Percentiles rank a stretch among this genome's conserved stretches.
phyloP scores from a whole-genome alignment of 2,888 invertebrate species.

The Cremastobaeus sp. region DNA sequence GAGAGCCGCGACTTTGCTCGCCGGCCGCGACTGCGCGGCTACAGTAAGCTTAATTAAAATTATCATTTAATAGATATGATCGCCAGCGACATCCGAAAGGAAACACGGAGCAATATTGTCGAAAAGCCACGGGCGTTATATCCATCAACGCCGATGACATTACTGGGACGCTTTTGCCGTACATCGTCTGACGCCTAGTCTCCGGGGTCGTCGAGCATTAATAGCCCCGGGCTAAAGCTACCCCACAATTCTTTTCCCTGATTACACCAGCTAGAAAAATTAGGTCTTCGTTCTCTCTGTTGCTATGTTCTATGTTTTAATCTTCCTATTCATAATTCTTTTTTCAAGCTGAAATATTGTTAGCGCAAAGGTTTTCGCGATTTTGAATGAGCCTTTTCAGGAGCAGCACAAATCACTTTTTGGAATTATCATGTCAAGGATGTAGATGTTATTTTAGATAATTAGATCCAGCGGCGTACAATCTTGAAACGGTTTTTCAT shows the following conservation, averaged over 20 bases:
- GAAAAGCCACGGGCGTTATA: constrained; percentile 39
- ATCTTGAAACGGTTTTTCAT: no score
- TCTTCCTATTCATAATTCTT: neutral
- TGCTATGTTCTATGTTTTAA: constrained; percentile 2
- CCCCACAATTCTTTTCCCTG: constrained; percentile 51
- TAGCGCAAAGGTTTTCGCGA: no score
- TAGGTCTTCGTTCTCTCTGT: constrained; percentile 42
- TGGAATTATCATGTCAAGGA: no score
- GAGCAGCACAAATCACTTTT: no score
- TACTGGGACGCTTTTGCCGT: constrained; percentile 55
- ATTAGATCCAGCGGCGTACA: no score
- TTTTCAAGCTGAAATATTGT: neutral
- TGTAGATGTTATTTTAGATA: no score
- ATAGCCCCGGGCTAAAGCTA: constrained; percentile 51
- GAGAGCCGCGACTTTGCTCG: neutral
- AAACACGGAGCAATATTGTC: constrained; percentile 38
- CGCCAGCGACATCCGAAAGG: neutral
- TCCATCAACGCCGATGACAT: constrained; percentile 54
- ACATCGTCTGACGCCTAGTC: constrained; percentile 55
- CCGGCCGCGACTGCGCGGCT: neutral
- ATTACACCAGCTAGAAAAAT: constrained; percentile 43
- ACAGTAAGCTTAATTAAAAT: constrained; percentile 24
- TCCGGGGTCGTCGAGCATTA: constrained; percentile 52
- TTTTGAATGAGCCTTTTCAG: no score
- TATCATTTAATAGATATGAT: constrained; percentile 24